phyloP scores from a whole-genome alignment of 1,140 invertebrate species.

The Cryptotermes secundus region DNA sequence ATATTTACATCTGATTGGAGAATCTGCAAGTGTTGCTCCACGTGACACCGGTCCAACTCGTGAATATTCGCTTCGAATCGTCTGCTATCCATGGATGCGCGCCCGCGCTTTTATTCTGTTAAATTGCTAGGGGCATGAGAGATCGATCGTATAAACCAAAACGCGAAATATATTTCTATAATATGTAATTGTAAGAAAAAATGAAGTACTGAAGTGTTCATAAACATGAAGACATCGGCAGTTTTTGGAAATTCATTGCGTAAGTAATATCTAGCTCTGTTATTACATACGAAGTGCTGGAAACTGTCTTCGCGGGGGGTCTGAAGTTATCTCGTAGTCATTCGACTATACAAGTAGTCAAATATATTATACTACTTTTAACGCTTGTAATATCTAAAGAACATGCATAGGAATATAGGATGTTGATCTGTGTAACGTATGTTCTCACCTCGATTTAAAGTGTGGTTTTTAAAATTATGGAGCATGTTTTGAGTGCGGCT shows the following conservation, averaged over 20 bases:
- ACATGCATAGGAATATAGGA: background rate
- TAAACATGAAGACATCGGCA: background rate
- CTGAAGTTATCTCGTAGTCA: background rate
- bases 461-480: background rate
- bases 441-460: background rate
- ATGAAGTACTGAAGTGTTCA: background rate
- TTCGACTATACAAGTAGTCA: background rate
- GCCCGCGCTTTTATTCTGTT: slow-evolving; percentile 21
- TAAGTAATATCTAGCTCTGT: background rate
- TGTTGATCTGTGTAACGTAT: background rate
- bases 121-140: slow-evolving; percentile 22
- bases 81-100: background rate
- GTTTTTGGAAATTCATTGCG: slow-evolving; percentile 3
- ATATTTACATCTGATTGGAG: no score
- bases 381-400: no score
- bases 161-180: slow-evolving; percentile 19
- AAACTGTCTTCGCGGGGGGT: background rate
- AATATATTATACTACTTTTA: background rate
- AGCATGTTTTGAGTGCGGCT: background rate
- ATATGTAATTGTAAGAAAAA: slow-evolving; percentile 25
- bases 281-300: background rate
- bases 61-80: background rate
- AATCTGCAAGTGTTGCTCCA: no score
- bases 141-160: slow-evolving; percentile 25
- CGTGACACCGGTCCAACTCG: background rate